Evolutionary conservation across 1,140 invertebrate genomes (phyloP).

Genomic region (Halyomorpha halys): DNA sequence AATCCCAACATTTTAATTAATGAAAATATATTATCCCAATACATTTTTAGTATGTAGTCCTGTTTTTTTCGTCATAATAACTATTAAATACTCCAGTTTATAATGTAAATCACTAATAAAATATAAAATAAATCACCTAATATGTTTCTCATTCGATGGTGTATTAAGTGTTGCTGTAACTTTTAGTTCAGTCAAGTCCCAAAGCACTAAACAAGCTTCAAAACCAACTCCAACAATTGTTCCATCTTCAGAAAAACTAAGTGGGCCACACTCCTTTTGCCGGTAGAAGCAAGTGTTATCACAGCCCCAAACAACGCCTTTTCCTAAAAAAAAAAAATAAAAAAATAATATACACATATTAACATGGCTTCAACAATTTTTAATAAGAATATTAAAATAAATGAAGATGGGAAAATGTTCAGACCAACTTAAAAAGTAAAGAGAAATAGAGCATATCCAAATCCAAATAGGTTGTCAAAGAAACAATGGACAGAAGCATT

Average conservation of each 20-base stretch:
- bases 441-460: too few relatives aligned
- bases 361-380: neutral
- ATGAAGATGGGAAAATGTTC: too few relatives aligned
- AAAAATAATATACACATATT: conserved; percentile 27
- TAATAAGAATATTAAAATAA: too few relatives aligned
- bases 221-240: conserved; percentile 63
- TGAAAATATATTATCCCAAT: too few relatives aligned
- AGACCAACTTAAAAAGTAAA: too few relatives aligned
- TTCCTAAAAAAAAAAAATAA: conserved; percentile 36
- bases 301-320: conserved; percentile 52
- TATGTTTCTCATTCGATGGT: conserved; percentile 13
- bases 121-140: conserved; percentile 22
- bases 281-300: conserved; percentile 52
- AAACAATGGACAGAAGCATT: too few relatives aligned
- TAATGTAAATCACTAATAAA: too few relatives aligned
- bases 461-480: too few relatives aligned
- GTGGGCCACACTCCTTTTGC: conserved; percentile 42
- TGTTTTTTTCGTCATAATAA: too few relatives aligned
- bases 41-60: too few relatives aligned
- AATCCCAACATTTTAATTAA: too few relatives aligned
- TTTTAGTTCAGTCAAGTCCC: conserved; percentile 38
- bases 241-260: conserved; percentile 62
- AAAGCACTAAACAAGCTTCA: conserved; percentile 56
- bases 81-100: too few relatives aligned
- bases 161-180: conserved; percentile 29